Base-by-base conservation (phyloP, 2,113 vertebrate species). In the Otocyon megalotis region DNA sequence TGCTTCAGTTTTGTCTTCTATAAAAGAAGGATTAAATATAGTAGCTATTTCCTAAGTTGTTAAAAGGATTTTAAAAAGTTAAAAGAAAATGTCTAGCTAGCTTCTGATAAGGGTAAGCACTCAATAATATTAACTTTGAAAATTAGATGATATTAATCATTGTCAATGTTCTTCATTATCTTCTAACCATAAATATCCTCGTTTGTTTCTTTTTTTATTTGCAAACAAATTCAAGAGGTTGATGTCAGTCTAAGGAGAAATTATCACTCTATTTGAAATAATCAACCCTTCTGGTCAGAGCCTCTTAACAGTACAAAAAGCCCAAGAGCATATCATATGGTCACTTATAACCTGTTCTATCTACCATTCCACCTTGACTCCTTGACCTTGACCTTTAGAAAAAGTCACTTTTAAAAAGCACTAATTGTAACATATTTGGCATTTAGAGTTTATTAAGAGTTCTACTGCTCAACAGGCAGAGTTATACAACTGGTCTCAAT, bases 1-100 rank as follows among this genome's bases (percentile, higher is more conserved):
- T 82, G 30, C 35, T 87, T 89, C 62, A 80, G n/a, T n/a, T 35
- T 69, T 89, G 8, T 94, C 74, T 96, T 65, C 71, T 43, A 48
- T 80, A 88, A 85, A 82, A 69, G 50, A 93, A 77, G 48, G 58
- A 74, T 60, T 90, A 81, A 65, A 81, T n/a, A 19, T 37, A 76
- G 10, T 58, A 58, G 37, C 13, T 67, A 48, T n/a, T 77, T 80
- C 76, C 71, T 88, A 48, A 89, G 6, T 81, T 92, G 54, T n/a
- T 83, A 37, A 8, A 71, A 85, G 20, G 9, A 60, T 92, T 86
- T 65, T 22, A 2, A 28, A 65, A 80, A 67, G 30, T 77, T 96
- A 54, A 86, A 16, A 71, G 72, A 22, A 96, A 93, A 48, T 53
- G 5, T 22, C 37, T 60, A 56, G 9, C 30, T n/a, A 13, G 4